These are phyloP conservation scores for Tupiocoris notatus DNA, from an alignment of 2,888 invertebrate genomes.

Conservation along the genomic window DNA sequence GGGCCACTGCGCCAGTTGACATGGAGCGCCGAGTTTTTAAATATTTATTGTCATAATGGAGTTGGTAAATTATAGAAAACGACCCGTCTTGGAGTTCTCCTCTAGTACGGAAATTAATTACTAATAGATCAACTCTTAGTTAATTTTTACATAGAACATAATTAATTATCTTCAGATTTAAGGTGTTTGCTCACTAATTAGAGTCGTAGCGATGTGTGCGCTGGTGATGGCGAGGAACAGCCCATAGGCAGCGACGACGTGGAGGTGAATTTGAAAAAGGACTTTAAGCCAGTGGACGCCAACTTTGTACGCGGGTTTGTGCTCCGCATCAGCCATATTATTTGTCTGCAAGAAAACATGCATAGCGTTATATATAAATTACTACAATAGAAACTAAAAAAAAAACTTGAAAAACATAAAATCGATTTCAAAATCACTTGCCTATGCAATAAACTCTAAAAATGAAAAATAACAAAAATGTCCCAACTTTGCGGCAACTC, in stretches of 20 bases:
- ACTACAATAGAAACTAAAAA: no score
- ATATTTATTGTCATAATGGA: no score
- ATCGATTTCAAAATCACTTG: no score
- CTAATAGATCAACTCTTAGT: background rate
- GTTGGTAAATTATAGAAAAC: no score
- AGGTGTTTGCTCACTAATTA: constrained; percentile 58
- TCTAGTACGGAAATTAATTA: background rate
- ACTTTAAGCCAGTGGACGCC: constrained; percentile 64
- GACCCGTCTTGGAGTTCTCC: no score
- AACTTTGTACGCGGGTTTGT: constrained; percentile 17
- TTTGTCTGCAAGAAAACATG: background rate
- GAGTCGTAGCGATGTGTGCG: constrained; percentile 62
- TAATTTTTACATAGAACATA: background rate
- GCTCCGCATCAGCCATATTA: constrained; percentile 18
- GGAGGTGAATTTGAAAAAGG: constrained; percentile 71
- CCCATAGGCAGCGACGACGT: constrained; percentile 67
- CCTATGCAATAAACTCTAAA: no score
- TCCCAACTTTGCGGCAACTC: no score
- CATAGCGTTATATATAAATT: no score
- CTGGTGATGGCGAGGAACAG: constrained; percentile 62
- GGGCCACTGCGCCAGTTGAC: no score
- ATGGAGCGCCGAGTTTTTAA: no score
- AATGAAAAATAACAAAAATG: no score
- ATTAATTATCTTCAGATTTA: background rate
- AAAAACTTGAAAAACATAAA: no score